phyloP scores from a whole-genome alignment of 2,113 vertebrate genomes.

The Polyodon spathula region DNA sequence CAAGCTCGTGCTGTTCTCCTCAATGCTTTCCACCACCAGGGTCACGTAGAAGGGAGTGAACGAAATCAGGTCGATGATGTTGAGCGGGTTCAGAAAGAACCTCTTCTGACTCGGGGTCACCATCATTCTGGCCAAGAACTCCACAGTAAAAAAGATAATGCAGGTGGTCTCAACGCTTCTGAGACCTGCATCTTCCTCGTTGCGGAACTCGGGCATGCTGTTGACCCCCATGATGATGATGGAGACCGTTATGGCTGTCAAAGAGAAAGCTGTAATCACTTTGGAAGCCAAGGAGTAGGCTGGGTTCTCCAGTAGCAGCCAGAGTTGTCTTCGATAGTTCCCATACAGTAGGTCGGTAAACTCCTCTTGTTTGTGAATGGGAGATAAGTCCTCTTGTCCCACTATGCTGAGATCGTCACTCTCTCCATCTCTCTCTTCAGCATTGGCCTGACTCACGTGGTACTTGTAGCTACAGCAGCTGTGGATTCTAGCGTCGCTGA shows the following conservation, averaged over 20 bases:
- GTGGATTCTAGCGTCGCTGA: slow-evolving; percentile 8
- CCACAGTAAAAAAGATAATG: slow-evolving; percentile 12
- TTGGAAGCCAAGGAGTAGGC: slow-evolving; percentile 9
- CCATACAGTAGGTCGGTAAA: slow-evolving; percentile 9
- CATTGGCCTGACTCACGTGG: too few relatives aligned
- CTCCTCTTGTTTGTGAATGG: slow-evolving; percentile 6
- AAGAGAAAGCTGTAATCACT: slow-evolving; percentile 2
- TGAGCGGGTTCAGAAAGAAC: slow-evolving; percentile 14
- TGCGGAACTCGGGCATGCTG: slow-evolving; percentile 14
- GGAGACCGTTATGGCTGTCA: slow-evolving; percentile 6
- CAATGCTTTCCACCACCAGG: slow-evolving; percentile 4
- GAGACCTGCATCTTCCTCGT: slow-evolving; percentile 3
- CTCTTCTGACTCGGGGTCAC: neutral
- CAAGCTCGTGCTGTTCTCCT: neutral
- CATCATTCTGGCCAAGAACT: slow-evolving; percentile 1
- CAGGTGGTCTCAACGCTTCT: slow-evolving; percentile 8
- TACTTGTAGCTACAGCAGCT: slow-evolving; percentile 14
- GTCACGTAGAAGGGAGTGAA: slow-evolving; percentile 14
- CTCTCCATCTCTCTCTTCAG: neutral
- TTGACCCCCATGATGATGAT: slow-evolving; percentile 15
- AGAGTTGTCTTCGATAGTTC: slow-evolving; percentile 1
- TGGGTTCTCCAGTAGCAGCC: slow-evolving; percentile 17
- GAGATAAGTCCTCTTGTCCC: neutral
- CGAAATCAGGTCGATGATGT: slow-evolving; percentile 17
- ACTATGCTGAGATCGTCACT: slow-evolving; percentile 8